phyloP scores from a whole-genome alignment of 2,113 vertebrate species.

The Gila orcuttii region DNA sequence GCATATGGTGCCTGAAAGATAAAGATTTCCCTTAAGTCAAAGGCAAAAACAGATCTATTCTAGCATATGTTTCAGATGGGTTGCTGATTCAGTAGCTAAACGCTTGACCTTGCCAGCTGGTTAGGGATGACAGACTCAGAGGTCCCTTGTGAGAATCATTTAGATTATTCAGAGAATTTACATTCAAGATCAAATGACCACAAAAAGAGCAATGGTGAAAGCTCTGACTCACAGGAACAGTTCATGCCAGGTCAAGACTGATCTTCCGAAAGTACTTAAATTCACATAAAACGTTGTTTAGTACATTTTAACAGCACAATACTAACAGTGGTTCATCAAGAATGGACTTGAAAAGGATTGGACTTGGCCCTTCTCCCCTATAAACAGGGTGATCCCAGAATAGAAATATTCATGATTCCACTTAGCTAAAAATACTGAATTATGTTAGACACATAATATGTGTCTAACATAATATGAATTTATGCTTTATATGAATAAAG shows the following conservation, averaged over 20 bases:
- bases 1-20: slow-evolving; percentile 32
- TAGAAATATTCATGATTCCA: no score
- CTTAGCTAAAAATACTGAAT: no score
- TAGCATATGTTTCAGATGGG: slow-evolving; percentile 53
- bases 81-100: slow-evolving; percentile 45
- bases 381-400: no score
- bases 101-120: slow-evolving; percentile 68
- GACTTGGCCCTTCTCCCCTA: no score
- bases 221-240: neutral
- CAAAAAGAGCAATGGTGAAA: slow-evolving; percentile 22
- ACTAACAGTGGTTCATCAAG: neutral
- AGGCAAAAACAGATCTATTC: slow-evolving; percentile 13
- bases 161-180: slow-evolving; percentile 38
- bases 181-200: slow-evolving; percentile 38
- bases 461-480: no score
- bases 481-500: no score
- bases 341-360: no score
- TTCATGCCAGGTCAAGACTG: neutral
- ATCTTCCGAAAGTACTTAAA: neutral
- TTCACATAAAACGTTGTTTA: neutral
- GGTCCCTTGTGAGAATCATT: slow-evolving; percentile 57
- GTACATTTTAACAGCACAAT: neutral
- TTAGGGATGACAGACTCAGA: slow-evolving; percentile 48
- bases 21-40: slow-evolving; percentile 47
- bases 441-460: no score